Evolutionary conservation across 2,113 vertebrate genomes (phyloP).

Genomic region (Corythoichthys haematopterus): DNA sequence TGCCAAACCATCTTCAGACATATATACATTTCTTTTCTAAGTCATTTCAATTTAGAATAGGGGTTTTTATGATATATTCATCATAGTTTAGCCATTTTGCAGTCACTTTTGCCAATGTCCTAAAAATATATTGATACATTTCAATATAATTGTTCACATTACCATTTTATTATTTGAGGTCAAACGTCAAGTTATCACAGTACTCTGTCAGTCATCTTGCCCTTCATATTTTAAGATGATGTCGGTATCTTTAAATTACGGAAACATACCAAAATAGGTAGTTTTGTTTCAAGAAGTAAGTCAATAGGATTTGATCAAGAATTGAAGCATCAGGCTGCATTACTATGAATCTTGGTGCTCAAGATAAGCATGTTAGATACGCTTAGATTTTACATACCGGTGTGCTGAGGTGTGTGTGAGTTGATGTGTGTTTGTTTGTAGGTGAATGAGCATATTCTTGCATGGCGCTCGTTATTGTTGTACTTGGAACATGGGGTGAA

Average conservation of each 20-base stretch:
- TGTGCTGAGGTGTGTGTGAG: not conserved
- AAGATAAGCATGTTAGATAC: slow-evolving; percentile 49
- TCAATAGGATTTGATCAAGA: slow-evolving; percentile 15
- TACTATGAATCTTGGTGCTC: slow-evolving; percentile 28
- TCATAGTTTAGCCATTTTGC: not conserved
- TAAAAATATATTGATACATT: not conserved
- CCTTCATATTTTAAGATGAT: no score
- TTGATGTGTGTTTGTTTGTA: not conserved
- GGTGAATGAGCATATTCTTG: no score
- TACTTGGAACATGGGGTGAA: not conserved
- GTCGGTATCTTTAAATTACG: not conserved
- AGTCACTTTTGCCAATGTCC: not conserved
- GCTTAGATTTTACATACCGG: slow-evolving; percentile 1
- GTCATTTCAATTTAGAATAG: not conserved
- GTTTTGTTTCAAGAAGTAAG: slow-evolving; percentile 35
- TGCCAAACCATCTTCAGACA: not conserved
- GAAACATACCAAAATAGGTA: no score
- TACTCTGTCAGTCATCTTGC: not conserved
- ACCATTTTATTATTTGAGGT: not conserved
- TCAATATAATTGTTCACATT: not conserved
- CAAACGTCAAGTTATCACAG: not conserved
- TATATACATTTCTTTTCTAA: not conserved
- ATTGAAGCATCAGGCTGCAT: slow-evolving; percentile 32
- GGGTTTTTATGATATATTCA: not conserved
- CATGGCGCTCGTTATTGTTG: not conserved